A percentile compares a stretch with the other conserved stretches of the same genome.
Evolutionary conservation across 2,113 vertebrate species (phyloP).

Genomic region (Microtus richardsoni): DNA sequence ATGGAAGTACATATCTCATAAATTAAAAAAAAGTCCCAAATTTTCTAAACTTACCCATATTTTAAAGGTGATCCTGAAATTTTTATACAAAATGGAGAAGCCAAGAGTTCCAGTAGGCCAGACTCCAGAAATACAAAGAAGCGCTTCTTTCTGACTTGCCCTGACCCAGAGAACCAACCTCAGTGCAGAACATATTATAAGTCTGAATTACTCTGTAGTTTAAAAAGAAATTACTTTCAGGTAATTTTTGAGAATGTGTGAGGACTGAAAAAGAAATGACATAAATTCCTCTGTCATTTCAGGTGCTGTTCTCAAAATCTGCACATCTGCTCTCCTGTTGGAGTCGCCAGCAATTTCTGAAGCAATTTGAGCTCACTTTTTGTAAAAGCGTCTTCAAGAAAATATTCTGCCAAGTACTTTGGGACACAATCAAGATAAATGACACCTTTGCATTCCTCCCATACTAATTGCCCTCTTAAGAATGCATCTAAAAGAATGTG

Average conservation of each 20-base stretch:
- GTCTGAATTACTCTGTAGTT: neutral
- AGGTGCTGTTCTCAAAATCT: slow-evolving; percentile 32
- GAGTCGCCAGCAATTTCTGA: slow-evolving; percentile 56
- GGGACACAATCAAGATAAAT: slow-evolving; percentile 66
- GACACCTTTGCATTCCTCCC: neutral
- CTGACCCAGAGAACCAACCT: neutral
- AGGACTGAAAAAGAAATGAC: neutral
- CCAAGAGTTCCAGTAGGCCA: neutral
- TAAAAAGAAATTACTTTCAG: neutral
- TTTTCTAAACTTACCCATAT: neutral
- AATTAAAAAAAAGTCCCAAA: neutral
- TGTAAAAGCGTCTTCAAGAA: slow-evolving; percentile 51
- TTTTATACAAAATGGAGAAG: neutral
- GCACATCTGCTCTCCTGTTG: slow-evolving; percentile 53
- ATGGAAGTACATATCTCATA: neutral
- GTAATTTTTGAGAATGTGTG: slow-evolving; percentile 60
- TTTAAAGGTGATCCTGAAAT: neutral
- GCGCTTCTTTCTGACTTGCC: neutral
- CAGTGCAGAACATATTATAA: neutral
- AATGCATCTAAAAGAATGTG: neutral
- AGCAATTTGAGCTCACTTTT: slow-evolving; percentile 68
- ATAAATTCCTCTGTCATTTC: slow-evolving; percentile 50
- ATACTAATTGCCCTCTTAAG: slow-evolving; percentile 55
- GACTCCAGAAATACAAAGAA: neutral
- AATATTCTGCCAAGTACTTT: slow-evolving; percentile 57